Evolutionary conservation across 2,797 vertebrate species (phyloP), one percentile per base, ranked within the genome.

Genomic region (Pseudochaenichthys georgianus): DNA sequence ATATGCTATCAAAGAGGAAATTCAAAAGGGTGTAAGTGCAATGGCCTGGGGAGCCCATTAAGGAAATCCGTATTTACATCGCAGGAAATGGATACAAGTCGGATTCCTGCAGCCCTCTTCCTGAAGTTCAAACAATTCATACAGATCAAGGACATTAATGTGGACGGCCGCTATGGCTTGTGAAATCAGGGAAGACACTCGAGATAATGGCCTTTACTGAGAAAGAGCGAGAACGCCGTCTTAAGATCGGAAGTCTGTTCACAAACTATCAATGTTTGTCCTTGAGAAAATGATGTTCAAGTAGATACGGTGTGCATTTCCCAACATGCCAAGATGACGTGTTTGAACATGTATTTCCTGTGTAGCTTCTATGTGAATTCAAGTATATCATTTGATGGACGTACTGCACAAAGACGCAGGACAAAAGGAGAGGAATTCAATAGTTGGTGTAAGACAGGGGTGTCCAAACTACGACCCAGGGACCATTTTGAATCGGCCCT

Each of bases 31-130:
- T 52, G 65, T 52, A 67, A 78, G 80, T 71, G 78, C 87, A 85
- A 75, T 64, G 73, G 75, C 77, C 82, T 61, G 67, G 67, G 78
- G 78, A 90, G 77, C 88, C 83, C 89, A 90, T 91, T 81, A 89
- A 93, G 91, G 92, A 92, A 90, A 92, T 93, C 88, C 82, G 73
- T 86, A 89, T 92, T 93, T 89, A 89, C 55, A 70, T 55, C 1
- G 59, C 77, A 88, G 91, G 88, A 92, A 89, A 88, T 78, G 60
- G 77, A 91, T 89, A 70, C 11, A 10, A 81, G 88, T 82, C 9
- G 1, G 73, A 83, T 78, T 85, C 82, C 7, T 38, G 15, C 82
- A 76, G 86, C 71, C 66, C 28, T 74, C 78, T 90, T 92, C 89
- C 86, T 89, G 84, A 75, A 6, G 75, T 89, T 89, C 84, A 91